phyloP scores from a whole-genome alignment of 2,113 vertebrate genomes.

The Macrotus californicus region DNA sequence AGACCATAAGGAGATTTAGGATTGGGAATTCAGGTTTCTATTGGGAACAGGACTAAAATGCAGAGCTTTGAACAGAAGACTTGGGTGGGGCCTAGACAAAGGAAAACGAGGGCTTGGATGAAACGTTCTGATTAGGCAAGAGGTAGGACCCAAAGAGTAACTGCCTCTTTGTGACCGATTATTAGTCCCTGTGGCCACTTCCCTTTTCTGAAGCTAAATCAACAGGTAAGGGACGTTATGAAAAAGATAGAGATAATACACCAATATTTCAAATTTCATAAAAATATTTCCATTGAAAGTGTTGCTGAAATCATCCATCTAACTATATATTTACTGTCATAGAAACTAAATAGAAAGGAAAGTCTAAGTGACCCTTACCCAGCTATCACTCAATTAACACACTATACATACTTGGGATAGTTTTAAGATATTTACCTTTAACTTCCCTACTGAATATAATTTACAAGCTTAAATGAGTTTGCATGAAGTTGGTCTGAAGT shows the following conservation, averaged over 20 bases:
- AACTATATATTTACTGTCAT: not conserved
- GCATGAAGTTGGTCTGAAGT: not conserved
- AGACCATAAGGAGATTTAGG: not conserved
- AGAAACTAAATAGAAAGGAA: not conserved
- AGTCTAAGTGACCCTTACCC: not conserved
- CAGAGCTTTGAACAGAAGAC: not conserved
- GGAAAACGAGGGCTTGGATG: not conserved
- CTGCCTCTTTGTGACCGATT: not conserved
- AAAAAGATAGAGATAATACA: not conserved
- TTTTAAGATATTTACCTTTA: conserved; percentile 11
- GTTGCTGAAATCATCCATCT: not conserved
- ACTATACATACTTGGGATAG: not conserved
- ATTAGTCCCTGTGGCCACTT: not conserved
- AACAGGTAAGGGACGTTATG: not conserved
- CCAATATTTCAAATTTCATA: not conserved
- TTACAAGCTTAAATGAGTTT: conserved; percentile 22
- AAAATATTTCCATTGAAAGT: not conserved
- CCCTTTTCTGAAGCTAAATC: not conserved
- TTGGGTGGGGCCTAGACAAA: not conserved
- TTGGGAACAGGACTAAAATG: not conserved
- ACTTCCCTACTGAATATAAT: conserved; percentile 22
- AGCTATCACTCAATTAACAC: not conserved
- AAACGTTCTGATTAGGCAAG: not conserved
- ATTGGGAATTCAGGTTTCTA: not conserved
- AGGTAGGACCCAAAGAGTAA: not conserved